Evolutionary conservation across 2,113 vertebrate genomes (phyloP).

Genomic region (Microtus ochrogaster): DNA sequence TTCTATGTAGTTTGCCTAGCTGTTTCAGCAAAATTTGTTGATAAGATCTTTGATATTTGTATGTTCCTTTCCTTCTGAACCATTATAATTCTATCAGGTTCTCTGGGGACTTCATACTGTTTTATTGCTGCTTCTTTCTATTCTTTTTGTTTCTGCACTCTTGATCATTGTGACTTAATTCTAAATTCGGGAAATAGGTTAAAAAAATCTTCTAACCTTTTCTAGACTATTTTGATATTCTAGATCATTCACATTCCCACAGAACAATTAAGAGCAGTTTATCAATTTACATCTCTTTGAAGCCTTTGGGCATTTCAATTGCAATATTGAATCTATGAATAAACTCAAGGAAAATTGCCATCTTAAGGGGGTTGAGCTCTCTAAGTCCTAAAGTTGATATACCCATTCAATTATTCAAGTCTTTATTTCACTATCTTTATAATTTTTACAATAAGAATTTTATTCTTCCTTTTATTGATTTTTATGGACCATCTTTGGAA

Average conservation of each 20-base stretch:
- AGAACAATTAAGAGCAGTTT: not conserved
- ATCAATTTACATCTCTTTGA: not conserved
- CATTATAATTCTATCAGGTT: not conserved
- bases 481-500: not conserved
- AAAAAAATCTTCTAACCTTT: not conserved
- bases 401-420: not conserved
- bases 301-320: not conserved
- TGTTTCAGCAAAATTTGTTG: not conserved
- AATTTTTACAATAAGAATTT: not conserved
- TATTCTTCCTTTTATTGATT: not conserved
- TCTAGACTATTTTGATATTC: not conserved
- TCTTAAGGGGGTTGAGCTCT: not conserved
- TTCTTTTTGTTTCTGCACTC: not conserved
- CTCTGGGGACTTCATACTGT: not conserved
- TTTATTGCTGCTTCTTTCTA: not conserved
- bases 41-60: not conserved
- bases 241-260: not conserved
- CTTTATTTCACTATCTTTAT: not conserved
- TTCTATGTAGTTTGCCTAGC: not conserved
- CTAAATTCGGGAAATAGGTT: not conserved
- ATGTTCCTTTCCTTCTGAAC: not conserved
- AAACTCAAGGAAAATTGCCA: not conserved
- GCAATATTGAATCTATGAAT: not conserved
- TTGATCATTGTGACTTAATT: not conserved
- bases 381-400: not conserved